These are phyloP conservation scores for Chydorus sphaericus DNA, from an alignment of 2,888 invertebrate genomes.

Conservation along the genomic window DNA sequence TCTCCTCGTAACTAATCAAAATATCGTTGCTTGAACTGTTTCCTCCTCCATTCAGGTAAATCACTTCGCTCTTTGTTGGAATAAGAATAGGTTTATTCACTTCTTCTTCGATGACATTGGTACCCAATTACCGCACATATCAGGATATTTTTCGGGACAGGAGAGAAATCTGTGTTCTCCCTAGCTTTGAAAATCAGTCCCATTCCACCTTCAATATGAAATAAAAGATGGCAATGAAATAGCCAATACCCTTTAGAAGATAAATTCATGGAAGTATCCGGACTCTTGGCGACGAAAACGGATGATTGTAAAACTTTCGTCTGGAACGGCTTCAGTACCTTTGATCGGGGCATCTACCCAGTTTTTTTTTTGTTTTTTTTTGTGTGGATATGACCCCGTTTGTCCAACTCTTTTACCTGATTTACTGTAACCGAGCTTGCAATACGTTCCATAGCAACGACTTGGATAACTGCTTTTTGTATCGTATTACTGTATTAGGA, in stretches of 20 bases:
- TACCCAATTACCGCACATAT: constrained; percentile 54
- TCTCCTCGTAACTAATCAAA: too few species aligned
- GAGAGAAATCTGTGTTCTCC: constrained; percentile 43
- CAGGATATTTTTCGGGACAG: constrained; percentile 55
- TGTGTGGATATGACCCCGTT: constrained; percentile 35
- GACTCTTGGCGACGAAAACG: too few species aligned
- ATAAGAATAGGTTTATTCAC: too few species aligned
- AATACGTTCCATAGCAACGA: constrained; percentile 60
- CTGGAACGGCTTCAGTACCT: constrained; percentile 58
- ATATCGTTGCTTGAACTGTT: too few species aligned
- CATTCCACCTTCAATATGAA: constrained; percentile 58
- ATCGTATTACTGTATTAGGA: constrained; percentile 49
- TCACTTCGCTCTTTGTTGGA: too few species aligned
- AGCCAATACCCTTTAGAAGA: constrained; percentile 65
- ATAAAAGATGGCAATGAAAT: constrained; percentile 56
- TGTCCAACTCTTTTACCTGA: constrained; percentile 41
- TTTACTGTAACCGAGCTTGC: constrained; percentile 43
- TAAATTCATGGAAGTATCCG: too few species aligned
- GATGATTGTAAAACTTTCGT: constrained; percentile 49
- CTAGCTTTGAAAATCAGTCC: constrained; percentile 61
- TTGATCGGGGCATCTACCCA: constrained; percentile 41
- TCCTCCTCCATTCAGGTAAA: too few species aligned
- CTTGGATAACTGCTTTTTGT: constrained; percentile 72
- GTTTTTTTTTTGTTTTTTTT: constrained; percentile 26
- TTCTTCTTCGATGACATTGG: constrained; percentile 3